These are phyloP conservation scores for Pinna nobilis DNA, from an alignment of 1,140 invertebrate genomes.

Conservation along the genomic window DNA sequence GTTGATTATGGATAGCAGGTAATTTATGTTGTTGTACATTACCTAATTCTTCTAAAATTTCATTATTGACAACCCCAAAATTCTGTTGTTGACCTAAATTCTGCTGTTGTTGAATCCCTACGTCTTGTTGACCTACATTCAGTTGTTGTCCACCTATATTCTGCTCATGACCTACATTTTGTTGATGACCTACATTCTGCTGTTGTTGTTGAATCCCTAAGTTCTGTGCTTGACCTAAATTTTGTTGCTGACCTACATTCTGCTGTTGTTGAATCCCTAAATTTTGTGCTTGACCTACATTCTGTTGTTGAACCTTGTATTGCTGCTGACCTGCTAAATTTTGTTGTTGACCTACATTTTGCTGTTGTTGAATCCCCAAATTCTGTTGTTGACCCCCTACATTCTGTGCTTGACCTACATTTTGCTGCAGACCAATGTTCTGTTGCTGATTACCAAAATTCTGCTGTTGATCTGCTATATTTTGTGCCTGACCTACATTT, in stretches of 20 bases:
- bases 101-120: background rate
- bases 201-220: slow-evolving; percentile 1
- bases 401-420: slow-evolving; percentile 3
- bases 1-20: background rate
- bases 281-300: background rate
- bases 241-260: background rate
- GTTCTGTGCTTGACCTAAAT: slow-evolving; percentile 1
- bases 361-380: background rate
- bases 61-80: background rate
- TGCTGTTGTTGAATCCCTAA: background rate
- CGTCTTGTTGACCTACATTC: slow-evolving; percentile 11
- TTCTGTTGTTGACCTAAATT: slow-evolving; percentile 2
- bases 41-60: background rate
- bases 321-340: background rate
- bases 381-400: background rate
- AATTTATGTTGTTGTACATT: background rate
- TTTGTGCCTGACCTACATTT: background rate
- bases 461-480: background rate
- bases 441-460: background rate
- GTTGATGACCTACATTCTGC: background rate
- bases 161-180: background rate
- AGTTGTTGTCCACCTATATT: slow-evolving; percentile 6
- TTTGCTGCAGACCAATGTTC: background rate
- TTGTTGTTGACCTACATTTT: background rate
- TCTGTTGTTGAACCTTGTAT: background rate